phyloP scores from a whole-genome alignment of 2,113 vertebrate species.

The Rutilus rutilus region DNA sequence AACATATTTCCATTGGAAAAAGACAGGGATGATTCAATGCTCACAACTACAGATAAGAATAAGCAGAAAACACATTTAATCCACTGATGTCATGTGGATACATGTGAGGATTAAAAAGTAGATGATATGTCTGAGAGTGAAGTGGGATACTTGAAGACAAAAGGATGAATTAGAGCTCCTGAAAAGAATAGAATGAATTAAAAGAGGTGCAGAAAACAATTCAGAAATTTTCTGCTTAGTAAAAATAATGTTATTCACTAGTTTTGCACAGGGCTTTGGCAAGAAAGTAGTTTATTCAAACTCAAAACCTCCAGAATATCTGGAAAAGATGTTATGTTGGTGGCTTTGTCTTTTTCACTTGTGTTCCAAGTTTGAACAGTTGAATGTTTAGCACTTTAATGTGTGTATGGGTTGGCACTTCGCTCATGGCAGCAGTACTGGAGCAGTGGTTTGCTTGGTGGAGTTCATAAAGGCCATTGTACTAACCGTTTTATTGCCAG shows the following conservation, averaged over 20 bases:
- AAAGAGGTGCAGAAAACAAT: not conserved
- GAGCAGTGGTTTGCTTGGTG: slow-evolving; percentile 35
- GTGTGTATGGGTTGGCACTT: slow-evolving; percentile 12
- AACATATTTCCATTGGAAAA: not conserved
- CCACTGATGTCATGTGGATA: not conserved
- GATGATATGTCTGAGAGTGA: not conserved
- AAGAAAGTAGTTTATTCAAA: slow-evolving; percentile 21
- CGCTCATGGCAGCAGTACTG: not conserved
- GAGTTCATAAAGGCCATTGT: slow-evolving; percentile 9
- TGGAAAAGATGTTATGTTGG: slow-evolving; percentile 19
- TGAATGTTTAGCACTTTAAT: not conserved
- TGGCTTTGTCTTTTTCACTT: slow-evolving; percentile 17
- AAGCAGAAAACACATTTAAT: not conserved
- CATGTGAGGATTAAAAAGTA: not conserved
- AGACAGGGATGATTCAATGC: not conserved
- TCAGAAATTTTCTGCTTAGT: not conserved
- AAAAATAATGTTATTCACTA: not conserved
- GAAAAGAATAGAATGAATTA: not conserved
- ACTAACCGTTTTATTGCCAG: slow-evolving; percentile 35
- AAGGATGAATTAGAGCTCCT: not conserved
- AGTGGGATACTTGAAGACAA: not conserved
- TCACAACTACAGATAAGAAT: not conserved
- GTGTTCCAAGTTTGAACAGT: not conserved
- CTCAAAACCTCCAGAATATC: not conserved
- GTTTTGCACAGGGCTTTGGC: not conserved